Base-by-base conservation (phyloP, 2,888 invertebrate genomes). In the Epistrophella euchroma region DNA sequence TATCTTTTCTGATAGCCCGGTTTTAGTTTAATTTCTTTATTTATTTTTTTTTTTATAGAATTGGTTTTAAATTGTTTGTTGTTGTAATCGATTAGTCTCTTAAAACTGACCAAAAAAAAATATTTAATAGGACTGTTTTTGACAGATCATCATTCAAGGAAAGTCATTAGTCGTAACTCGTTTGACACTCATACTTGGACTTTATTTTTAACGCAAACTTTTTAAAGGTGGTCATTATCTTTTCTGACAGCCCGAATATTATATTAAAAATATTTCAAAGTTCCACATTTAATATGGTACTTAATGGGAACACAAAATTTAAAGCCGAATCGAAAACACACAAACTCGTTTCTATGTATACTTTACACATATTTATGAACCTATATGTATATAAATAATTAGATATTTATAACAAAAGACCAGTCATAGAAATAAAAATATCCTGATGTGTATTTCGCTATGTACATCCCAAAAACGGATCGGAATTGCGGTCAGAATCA, bases 401-500 rank as follows among this genome's bases (percentile, higher is more conserved):
- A 50, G 50, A 50, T 50, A 25, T 55, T n/a, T 28, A 28, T 10
- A 9, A 68, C 22, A 66, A 56, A 73, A 73, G 35, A 68, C 45
- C 75, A 58, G 28, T 32, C 22, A 73, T 47, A 66, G 52, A 37
- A 45, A 73, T 52, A 72, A 17, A 72, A 76, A 71, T 58, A 66
- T 76, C 58, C 77, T 43, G 56, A n/a, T 37, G 28, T 37, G 40
- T 37, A 22, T 35, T 22, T 60, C 32, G 62, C 74, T 76, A 17
- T 25, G n/a, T n/a, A 56, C 40, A 79, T 66, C 45, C 43, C 28
- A 43, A 22, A 22, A 40, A 4, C 62, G 56, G 40, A 58, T 60
- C 47, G 45, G 45, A 55, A 72, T 64, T 78, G 71, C 37, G 71
- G 71, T 74, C 35, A n/a, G 40, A 55, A 70, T 47, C 58, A 52